A percentile compares a stretch with the other conserved stretches of the same genome.
These are phyloP conservation scores for Apamea sordens DNA, from an alignment of 2,888 invertebrate species.

Conservation along the genomic window DNA sequence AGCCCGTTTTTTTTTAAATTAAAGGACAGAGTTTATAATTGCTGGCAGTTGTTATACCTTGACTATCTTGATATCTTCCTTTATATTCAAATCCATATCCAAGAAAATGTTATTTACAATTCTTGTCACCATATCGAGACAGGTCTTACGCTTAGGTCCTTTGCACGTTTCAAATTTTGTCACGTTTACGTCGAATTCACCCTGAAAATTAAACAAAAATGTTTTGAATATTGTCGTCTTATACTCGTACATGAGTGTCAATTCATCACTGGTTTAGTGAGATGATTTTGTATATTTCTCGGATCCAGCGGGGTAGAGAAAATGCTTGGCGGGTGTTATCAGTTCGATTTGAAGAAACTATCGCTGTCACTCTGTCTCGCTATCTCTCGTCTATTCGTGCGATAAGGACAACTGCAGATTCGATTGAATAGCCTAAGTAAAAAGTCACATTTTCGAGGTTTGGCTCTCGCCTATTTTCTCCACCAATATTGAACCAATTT, in stretches of 20 bases:
- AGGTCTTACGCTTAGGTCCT: constrained; percentile 61
- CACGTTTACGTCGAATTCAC: constrained; percentile 52
- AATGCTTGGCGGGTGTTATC: not conserved
- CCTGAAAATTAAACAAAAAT: constrained; percentile 43
- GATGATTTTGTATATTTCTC: not conserved
- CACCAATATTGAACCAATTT: too few species aligned
- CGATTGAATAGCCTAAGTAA: too few species aligned
- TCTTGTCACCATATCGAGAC: constrained; percentile 7
- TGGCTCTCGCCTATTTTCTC: too few species aligned
- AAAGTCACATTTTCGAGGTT: too few species aligned
- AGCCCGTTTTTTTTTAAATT: too few species aligned
- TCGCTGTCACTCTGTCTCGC: too few species aligned
- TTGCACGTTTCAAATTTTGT: constrained; percentile 33
- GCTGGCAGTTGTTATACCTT: constrained; percentile 32
- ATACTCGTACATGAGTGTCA: not conserved
- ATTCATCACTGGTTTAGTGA: too few species aligned
- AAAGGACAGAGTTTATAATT: not conserved
- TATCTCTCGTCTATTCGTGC: too few species aligned
- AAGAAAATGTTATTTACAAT: constrained; percentile 4
- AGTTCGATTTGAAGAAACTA: too few species aligned
- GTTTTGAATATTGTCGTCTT: not conserved
- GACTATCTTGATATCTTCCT: constrained; percentile 31
- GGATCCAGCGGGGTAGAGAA: not conserved
- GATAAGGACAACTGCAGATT: too few species aligned
- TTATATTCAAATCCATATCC: constrained; percentile 12